Evolutionary conservation across 2,113 vertebrate genomes (phyloP).

Genomic region (Ahaetulla prasina): DNA sequence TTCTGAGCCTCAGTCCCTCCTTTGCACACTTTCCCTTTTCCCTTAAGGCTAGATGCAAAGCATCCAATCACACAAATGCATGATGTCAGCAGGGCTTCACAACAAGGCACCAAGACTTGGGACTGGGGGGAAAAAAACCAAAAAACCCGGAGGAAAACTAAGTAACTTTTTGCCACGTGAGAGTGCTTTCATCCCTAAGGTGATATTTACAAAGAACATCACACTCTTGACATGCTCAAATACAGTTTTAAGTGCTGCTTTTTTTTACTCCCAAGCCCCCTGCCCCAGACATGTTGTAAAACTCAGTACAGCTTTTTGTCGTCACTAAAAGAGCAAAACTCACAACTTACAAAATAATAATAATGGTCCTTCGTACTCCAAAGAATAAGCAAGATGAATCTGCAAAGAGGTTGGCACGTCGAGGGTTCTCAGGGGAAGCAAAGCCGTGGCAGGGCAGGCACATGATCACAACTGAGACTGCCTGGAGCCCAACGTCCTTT

Average conservation of each 20-base stretch:
- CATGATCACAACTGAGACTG: conserved; percentile 90
- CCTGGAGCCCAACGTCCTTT: conserved; percentile 85
- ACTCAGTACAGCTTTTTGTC: conserved; percentile 87
- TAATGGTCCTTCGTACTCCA: conserved; percentile 87
- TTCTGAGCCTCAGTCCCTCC: conserved; percentile 50
- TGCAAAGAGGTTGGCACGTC: conserved; percentile 91
- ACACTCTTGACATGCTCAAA: conserved; percentile 94
- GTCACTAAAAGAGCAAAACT: conserved; percentile 86
- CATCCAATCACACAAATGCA: conserved; percentile 80
- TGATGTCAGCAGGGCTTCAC: conserved; percentile 82
- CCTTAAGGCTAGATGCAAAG: conserved; percentile 97
- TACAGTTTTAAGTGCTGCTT: conserved; percentile 85
- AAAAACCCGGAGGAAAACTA: conserved; percentile 62
- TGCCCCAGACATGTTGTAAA: conserved; percentile 79
- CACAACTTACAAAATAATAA: conserved; percentile 79
- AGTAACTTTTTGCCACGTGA: conserved; percentile 80
- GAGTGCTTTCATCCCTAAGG: conserved; percentile 79
- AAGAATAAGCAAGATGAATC: conserved; percentile 90
- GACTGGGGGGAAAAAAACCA: conserved; percentile 67
- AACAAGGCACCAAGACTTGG: conserved; percentile 95
- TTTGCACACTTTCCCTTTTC: conserved; percentile 81
- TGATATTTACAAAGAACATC: conserved; percentile 97
- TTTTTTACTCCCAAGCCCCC: conserved; percentile 32
- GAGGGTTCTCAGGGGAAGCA: conserved; percentile 78
- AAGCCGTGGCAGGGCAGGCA: conserved; percentile 88